Percentiles rank a stretch among this genome's conserved stretches.
Conservation (phyloP, 2,888 invertebrate species). For the Augochlorella aurata region DNA sequence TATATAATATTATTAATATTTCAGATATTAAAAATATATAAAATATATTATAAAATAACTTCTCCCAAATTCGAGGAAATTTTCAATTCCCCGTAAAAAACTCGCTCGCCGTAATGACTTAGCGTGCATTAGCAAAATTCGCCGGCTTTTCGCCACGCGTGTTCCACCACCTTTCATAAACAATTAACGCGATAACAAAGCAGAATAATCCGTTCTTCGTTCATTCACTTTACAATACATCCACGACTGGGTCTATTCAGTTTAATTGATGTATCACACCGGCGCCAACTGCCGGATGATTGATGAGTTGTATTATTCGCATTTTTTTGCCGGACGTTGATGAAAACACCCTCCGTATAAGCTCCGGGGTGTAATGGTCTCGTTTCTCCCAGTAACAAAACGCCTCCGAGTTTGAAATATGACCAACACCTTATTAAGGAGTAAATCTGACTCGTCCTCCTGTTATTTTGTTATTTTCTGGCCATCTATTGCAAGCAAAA, state of each 20-base stretch:
- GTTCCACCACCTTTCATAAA: background rate
- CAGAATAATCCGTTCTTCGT: slow-evolving; percentile 5
- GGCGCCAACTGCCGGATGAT: slow-evolving; percentile 49
- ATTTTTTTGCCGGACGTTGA: slow-evolving; percentile 52
- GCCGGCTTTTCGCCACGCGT: background rate
- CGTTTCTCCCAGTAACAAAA: slow-evolving; percentile 59
- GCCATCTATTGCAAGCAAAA: background rate
- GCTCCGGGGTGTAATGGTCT: slow-evolving; percentile 51
- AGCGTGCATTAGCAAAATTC: background rate
- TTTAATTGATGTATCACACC: slow-evolving; percentile 59
- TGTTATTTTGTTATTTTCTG: slow-evolving; percentile 50
- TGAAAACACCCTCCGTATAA: slow-evolving; percentile 52
- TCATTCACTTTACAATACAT: slow-evolving; percentile 9
- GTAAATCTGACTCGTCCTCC: slow-evolving; percentile 49
- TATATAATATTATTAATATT: too few species aligned
- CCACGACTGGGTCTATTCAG: slow-evolving; percentile 26
- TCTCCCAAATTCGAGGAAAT: too few species aligned
- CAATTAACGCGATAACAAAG: slow-evolving; percentile 25
- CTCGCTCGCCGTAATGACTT: background rate
- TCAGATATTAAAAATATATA: too few species aligned
- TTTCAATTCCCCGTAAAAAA: background rate
- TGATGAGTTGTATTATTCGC: slow-evolving; percentile 50
- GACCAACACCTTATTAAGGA: slow-evolving; percentile 61
- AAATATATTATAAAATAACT: too few species aligned
- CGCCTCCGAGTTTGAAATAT: slow-evolving; percentile 58